Percentiles rank a stretch among this genome's conserved stretches.
These are phyloP conservation scores for Porites lobata DNA, from an alignment of 92 coral and sea anemone species.

Conservation along the genomic window DNA sequence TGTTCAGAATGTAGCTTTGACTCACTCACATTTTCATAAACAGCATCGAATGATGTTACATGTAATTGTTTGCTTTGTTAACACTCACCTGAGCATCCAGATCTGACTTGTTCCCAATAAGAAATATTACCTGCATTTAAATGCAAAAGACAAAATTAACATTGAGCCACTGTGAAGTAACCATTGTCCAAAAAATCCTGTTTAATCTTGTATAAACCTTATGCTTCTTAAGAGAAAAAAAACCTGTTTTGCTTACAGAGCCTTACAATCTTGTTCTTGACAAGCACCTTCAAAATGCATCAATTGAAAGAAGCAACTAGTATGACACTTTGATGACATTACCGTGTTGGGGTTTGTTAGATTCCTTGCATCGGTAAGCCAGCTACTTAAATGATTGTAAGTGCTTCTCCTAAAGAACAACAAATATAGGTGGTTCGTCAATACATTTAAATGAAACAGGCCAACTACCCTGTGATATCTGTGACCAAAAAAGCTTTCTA, in stretches of 20 bases:
- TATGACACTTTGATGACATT: conserved; percentile 75
- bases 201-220: too few relatives aligned
- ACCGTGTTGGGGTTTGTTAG: conserved; percentile 99
- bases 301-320: too few relatives aligned
- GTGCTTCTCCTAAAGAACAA: conserved; percentile 91
- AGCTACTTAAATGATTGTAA: conserved; percentile 98
- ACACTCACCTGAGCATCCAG: conserved; percentile 90
- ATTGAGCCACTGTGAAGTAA: neutral
- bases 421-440: neutral
- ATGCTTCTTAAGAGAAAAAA: neutral
- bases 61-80: too few relatives aligned
- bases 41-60: too few relatives aligned
- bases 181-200: too few relatives aligned
- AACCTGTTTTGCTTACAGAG: too few relatives aligned
- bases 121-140: conserved; percentile 89
- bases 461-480: too few relatives aligned
- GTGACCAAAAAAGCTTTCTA: neutral
- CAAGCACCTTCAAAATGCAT: too few relatives aligned
- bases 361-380: conserved; percentile 99
- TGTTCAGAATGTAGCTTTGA: neutral
- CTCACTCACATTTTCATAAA: neutral
- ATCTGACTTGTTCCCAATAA: conserved; percentile 99
- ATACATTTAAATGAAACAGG: too few relatives aligned
- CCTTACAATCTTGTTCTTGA: too few relatives aligned
- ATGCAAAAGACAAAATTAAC: neutral